Evolutionary conservation across 2,797 vertebrate genomes (phyloP).

Genomic region (Pseudochaenichthys georgianus): DNA sequence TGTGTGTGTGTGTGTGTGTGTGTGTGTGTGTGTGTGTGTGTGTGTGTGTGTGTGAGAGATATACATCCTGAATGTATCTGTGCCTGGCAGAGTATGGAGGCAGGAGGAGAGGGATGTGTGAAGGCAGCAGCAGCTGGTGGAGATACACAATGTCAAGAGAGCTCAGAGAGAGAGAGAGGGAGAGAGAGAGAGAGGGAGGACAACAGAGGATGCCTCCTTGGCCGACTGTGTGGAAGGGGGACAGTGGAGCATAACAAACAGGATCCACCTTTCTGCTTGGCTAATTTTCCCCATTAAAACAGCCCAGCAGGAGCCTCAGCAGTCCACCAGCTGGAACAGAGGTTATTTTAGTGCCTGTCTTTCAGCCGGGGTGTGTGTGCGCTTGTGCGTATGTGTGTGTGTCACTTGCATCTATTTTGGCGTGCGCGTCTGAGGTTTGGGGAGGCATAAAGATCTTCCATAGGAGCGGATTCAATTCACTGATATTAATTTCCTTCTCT

Average conservation of each 20-base stretch:
- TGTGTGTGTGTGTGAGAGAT: slow-evolving; percentile 10
- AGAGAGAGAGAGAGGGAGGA: slow-evolving; percentile 64
- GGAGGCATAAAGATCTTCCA: slow-evolving; percentile 80
- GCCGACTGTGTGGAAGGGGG: slow-evolving; percentile 85
- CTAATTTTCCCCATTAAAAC: slow-evolving; percentile 99
- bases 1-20: no score
- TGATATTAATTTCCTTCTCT: slow-evolving; percentile 83
- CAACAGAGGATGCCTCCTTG: slow-evolving; percentile 86
- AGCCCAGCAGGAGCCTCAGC: slow-evolving; percentile 93
- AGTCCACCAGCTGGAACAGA: slow-evolving; percentile 94
- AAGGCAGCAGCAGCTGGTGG: slow-evolving; percentile 76
- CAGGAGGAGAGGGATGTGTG: slow-evolving; percentile 57
- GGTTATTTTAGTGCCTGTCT: slow-evolving; percentile 93
- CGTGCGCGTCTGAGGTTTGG: slow-evolving; percentile 63
- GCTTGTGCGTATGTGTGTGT: slow-evolving; percentile 47
- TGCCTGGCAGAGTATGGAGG: slow-evolving; percentile 63
- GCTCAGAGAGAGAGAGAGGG: slow-evolving; percentile 61
- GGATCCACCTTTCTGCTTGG: slow-evolving; percentile 98
- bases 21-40: no score
- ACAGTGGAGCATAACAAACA: slow-evolving; percentile 97
- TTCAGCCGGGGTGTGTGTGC: slow-evolving; percentile 76
- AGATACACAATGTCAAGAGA: slow-evolving; percentile 79
- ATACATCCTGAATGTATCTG: slow-evolving; percentile 57
- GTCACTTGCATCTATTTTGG: slow-evolving; percentile 69
- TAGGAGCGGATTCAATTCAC: slow-evolving; percentile 81